phyloP scores from a whole-genome alignment of 2,888 invertebrate species.

The Tethea ocularis region DNA sequence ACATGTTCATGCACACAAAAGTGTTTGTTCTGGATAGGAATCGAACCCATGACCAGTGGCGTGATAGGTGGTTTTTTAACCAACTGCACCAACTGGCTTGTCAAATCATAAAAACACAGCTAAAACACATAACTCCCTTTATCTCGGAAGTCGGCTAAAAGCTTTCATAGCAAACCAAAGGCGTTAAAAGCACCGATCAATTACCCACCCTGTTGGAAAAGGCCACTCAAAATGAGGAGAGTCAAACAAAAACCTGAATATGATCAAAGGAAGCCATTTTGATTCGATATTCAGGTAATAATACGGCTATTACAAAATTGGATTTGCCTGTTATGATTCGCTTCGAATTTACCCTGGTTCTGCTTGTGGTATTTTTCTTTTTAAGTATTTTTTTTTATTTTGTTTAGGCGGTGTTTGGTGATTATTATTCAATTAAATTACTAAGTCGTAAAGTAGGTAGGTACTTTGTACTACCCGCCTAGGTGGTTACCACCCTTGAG shows the following conservation, averaged over 20 bases:
- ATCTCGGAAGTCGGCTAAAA: not conserved
- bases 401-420: no score
- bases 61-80: no score
- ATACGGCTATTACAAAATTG: slow-evolving; percentile 58
- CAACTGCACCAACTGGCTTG: no score
- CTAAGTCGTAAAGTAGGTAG: no score
- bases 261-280: slow-evolving; percentile 43
- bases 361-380: slow-evolving; percentile 3
- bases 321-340: slow-evolving; percentile 45
- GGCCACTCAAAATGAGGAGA: not conserved
- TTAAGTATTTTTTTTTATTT: not conserved
- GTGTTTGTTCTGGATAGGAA: no score
- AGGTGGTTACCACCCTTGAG: no score
- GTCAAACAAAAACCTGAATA: slow-evolving; percentile 10
- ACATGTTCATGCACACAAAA: no score
- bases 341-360: slow-evolving; percentile 20
- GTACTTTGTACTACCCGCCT: no score
- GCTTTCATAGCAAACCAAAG: not conserved
- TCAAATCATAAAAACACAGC: not conserved
- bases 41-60: no score
- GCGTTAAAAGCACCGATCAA: slow-evolving; percentile 8
- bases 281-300: slow-evolving; percentile 44
- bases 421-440: no score
- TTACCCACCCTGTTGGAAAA: not conserved
- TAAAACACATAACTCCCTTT: not conserved